Evolutionary conservation across 2,797 vertebrate species (phyloP).

Genomic region (Danio kyathit): DNA sequence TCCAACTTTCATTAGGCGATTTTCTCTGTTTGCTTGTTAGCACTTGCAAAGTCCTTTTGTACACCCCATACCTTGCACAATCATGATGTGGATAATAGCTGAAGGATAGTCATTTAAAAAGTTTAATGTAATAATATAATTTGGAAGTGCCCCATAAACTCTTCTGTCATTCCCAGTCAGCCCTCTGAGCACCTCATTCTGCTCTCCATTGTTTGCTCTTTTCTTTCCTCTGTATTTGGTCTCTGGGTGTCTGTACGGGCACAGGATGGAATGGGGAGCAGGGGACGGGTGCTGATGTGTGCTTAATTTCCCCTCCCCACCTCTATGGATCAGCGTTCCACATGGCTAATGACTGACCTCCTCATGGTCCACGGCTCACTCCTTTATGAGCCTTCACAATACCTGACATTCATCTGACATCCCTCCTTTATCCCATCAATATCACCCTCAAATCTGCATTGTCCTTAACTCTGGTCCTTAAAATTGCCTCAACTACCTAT

Average conservation of each 20-base stretch:
- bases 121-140: background rate
- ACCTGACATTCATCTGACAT: conserved; percentile 69
- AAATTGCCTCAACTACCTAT: conserved; percentile 56
- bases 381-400: conserved; percentile 65
- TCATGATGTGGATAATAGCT: background rate
- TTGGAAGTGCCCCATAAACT: conserved; percentile 37
- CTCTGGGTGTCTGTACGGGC: conserved; percentile 46
- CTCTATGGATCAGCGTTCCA: conserved; percentile 65
- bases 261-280: conserved; percentile 49
- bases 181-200: conserved; percentile 36
- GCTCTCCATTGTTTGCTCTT: conserved; percentile 29
- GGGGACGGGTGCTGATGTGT: conserved; percentile 54
- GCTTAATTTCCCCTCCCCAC: conserved; percentile 55
- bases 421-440: conserved; percentile 64
- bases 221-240: conserved; percentile 47
- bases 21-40: conserved; percentile 7
- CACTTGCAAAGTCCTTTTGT: background rate
- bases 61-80: background rate
- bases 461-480: conserved; percentile 54
- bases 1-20: too few species aligned
- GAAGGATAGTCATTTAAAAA: background rate
- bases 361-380: conserved; percentile 58
- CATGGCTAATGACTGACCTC: conserved; percentile 69
- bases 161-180: conserved; percentile 31
- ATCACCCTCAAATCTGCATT: conserved; percentile 57